phyloP scores from a whole-genome alignment of 2,797 vertebrate species.

The Nasua narica region DNA sequence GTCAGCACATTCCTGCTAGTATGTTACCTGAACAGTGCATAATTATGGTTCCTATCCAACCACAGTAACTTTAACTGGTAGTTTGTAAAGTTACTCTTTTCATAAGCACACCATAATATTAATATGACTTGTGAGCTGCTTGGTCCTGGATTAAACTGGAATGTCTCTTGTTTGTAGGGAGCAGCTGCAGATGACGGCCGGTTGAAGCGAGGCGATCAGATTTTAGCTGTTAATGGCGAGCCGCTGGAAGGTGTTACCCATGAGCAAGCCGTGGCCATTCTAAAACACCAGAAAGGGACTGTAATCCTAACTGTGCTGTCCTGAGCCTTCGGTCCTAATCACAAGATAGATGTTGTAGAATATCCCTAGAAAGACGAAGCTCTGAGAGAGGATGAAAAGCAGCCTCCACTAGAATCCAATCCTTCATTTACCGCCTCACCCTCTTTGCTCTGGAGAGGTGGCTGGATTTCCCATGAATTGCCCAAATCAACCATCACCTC shows the following conservation, averaged over 20 bases:
- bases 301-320: slow-evolving; percentile 90
- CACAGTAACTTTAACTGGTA: not conserved
- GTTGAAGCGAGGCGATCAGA: slow-evolving; percentile 94
- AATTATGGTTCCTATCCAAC: not conserved
- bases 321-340: slow-evolving; percentile 77
- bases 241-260: slow-evolving; percentile 92
- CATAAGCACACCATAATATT: not conserved
- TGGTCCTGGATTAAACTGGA: not conserved
- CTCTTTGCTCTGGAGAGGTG: not conserved
- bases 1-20: not conserved
- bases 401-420: slow-evolving; percentile 1
- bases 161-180: slow-evolving; percentile 84
- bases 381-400: slow-evolving; percentile 32
- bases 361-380: not conserved
- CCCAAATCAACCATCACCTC: not conserved
- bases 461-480: slow-evolving; percentile 26
- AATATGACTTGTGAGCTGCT: not conserved
- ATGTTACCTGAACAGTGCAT: not conserved
- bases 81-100: not conserved
- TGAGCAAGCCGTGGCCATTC: slow-evolving; percentile 92
- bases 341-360: not conserved
- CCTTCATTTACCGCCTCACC: not conserved
- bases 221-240: slow-evolving; percentile 92
- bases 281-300: slow-evolving; percentile 91
- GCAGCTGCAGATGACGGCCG: slow-evolving; percentile 92